A percentile compares a stretch with the other conserved stretches of the same genome.
These are phyloP conservation scores for Anser brachyrhynchus DNA, from an alignment of 2,113 vertebrate species.

Conservation along the genomic window DNA sequence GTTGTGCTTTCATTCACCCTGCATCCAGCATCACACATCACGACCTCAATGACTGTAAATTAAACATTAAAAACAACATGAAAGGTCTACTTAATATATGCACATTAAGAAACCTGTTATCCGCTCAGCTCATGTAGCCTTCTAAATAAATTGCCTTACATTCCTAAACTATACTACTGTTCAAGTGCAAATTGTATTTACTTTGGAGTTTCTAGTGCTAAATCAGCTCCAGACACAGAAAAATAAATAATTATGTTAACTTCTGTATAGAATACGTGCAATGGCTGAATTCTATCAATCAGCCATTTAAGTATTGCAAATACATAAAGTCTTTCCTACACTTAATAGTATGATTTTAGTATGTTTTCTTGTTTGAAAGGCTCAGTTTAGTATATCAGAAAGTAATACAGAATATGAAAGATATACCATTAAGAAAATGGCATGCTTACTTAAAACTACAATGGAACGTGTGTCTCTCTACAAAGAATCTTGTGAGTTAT, in stretches of 20 bases:
- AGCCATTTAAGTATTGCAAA: background rate
- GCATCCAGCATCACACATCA: background rate
- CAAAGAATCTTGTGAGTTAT: background rate
- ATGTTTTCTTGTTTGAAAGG: conserved; percentile 13
- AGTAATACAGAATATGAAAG: background rate
- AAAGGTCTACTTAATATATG: background rate
- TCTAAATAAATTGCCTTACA: background rate
- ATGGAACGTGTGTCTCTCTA: background rate
- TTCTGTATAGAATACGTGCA: background rate
- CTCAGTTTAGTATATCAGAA: background rate
- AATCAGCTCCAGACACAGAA: background rate
- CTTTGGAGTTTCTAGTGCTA: background rate
- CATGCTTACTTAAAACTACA: background rate
- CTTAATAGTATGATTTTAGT: background rate
- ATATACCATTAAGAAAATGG: background rate
- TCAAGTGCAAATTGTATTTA: background rate
- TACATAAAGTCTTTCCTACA: background rate
- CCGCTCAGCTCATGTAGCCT: background rate
- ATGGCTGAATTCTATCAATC: background rate
- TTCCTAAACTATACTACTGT: background rate
- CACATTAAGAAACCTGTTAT: conserved; percentile 25
- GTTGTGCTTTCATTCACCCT: conserved; percentile 16
- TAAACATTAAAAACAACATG: background rate
- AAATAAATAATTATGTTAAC: conserved; percentile 21
- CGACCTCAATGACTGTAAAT: background rate